A percentile compares a stretch with the other conserved stretches of the same genome.
Evolutionary conservation across 2,113 vertebrate species (phyloP).

Genomic region (Lampris incognitus): DNA sequence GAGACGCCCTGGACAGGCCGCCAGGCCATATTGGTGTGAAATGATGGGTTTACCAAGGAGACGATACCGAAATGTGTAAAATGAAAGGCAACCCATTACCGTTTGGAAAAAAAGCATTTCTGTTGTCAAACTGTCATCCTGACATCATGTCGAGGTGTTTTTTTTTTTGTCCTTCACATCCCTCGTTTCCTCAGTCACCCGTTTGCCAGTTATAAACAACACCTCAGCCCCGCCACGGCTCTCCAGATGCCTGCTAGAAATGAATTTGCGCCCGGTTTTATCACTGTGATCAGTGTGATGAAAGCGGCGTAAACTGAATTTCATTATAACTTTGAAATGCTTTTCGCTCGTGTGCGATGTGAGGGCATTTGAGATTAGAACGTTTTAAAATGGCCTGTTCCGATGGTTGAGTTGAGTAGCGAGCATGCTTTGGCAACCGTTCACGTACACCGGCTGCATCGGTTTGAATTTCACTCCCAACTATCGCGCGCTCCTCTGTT

Average conservation of each 20-base stretch:
- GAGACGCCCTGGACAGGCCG: too few species aligned
- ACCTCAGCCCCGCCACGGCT: not conserved
- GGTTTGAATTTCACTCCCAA: constrained; percentile 2
- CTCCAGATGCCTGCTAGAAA: constrained; percentile 1
- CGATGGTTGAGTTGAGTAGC: constrained; percentile 8
- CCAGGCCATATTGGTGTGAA: not conserved
- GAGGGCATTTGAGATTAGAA: constrained; percentile 25
- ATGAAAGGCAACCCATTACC: not conserved
- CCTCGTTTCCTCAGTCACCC: not conserved
- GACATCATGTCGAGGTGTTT: not conserved
- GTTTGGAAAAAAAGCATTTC: not conserved
- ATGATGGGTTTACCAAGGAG: not conserved
- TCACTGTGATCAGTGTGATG: not conserved
- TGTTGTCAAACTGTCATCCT: not conserved
- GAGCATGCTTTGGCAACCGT: not conserved
- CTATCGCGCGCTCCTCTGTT: not conserved
- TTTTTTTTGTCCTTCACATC: not conserved
- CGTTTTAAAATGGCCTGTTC: constrained; percentile 6
- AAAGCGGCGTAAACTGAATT: constrained; percentile 14
- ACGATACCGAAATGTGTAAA: not conserved
- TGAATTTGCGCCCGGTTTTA: not conserved
- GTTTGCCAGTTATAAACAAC: not conserved
- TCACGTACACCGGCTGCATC: constrained; percentile 1
- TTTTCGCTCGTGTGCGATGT: constrained; percentile 14
- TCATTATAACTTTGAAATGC: constrained; percentile 17